Base-by-base conservation (phyloP, 2,113 vertebrate genomes). In the Mobula hypostoma region DNA sequence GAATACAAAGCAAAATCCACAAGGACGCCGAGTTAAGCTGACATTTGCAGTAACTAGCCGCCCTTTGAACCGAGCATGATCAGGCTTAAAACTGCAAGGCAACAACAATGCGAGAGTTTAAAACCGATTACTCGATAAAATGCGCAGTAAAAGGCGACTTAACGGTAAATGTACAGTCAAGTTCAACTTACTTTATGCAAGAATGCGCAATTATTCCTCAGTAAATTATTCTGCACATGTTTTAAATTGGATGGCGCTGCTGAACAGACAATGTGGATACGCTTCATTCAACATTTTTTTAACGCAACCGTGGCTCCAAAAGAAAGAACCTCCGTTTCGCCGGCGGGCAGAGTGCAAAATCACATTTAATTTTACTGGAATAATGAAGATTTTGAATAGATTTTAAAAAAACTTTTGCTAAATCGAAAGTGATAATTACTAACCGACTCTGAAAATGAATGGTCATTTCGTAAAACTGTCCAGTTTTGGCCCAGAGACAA, bases 111-210 rank as follows among this genome's bases (percentile, higher is more conserved):
- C 48, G n/a, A 68, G 91, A 93, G 91, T 93, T 93, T 93, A 93
- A 74, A 93, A 93, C 36, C 91, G 91, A 93, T 93, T 93, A 93
- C 61, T 14, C 11, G 61, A 66, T 91, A n/a, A 40, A 91, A 91
- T 91, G 88, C 32, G 8, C 88, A 21, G 63, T 93, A 74, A 93
- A 24, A 74, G 70, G 91, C 70, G 68, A 40, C 40, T 93, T 93
- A 68, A 74, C 68, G 48, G 70, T 93, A 93, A 94, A 94, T 85
- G 83, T 85, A 58, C 82, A 94, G 94, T 94, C 94, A 95, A 82
- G 88, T 94, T 94, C 94, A 74, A 94, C 94, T 94, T 87, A 94
- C 77, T 85, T 94, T 94, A 94, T 95, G 94, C 94, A 94, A 94
- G 66, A 94, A 94, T 95, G 94, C 93, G 83, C 77, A 94, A 79